Evolutionary conservation across 2,113 vertebrate genomes (phyloP).

Genomic region (Rostratula benghalensis): DNA sequence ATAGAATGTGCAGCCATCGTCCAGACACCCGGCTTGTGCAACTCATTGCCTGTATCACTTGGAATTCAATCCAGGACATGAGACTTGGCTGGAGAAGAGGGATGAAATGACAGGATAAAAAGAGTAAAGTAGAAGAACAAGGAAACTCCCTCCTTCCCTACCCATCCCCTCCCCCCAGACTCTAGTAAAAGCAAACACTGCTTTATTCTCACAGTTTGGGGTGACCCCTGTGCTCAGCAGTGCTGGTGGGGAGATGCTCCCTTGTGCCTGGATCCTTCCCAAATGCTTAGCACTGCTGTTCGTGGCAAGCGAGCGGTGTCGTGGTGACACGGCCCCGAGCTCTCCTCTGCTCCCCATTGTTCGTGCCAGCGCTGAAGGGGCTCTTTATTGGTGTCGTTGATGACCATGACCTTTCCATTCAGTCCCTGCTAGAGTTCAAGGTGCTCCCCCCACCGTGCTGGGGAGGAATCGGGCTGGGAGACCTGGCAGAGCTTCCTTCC

Average conservation of each 20-base stretch:
- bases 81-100: background rate
- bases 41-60: background rate
- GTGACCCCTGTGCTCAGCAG: background rate
- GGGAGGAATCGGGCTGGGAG: background rate
- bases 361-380: background rate
- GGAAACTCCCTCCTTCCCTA: background rate
- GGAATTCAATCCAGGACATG: background rate
- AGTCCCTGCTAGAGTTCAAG: background rate
- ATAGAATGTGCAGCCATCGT: background rate
- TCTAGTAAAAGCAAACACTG: background rate
- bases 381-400: background rate
- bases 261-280: background rate
- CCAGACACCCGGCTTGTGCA: background rate
- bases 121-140: background rate
- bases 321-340: background rate
- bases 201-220: background rate
- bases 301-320: background rate
- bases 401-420: constrained; percentile 34
- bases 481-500: background rate
- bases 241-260: background rate
- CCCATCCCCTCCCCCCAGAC: too few relatives aligned
- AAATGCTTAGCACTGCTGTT: background rate
- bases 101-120: background rate
- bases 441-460: background rate
- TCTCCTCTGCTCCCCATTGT: background rate